Evolutionary conservation across 2,113 vertebrate species (phyloP), one percentile per base, ranked within the genome.

Genomic region (Silurus asotus): DNA sequence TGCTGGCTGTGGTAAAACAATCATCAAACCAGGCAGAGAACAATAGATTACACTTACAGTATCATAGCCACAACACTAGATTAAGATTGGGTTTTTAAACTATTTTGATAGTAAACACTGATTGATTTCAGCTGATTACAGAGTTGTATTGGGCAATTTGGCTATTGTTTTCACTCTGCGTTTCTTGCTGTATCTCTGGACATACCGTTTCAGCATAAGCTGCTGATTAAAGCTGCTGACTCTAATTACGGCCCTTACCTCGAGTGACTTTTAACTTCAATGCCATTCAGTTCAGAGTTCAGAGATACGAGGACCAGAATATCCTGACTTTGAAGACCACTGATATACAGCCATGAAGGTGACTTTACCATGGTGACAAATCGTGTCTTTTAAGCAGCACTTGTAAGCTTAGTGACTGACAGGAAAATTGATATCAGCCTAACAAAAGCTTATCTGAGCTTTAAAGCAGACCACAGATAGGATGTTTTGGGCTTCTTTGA

Each of bases 341-440:
- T 19, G 81, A 70, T 69, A 79, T 85, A 70, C 28, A 19, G 4
- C 11, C 1, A 59, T 48, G 81, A 70, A 78, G 79, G 70, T 83
- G 48, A 72, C 58, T 70, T 72, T 59, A 37, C n/a, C 65, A 55
- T 82, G 78, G 59, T 80, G 83, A 84, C 19, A 75, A 81, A 83
- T 72, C 37, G 3, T 37, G 59, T 74, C 86, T 81, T 83, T 83
- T 79, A 55, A 67, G 75, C 48, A 23, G 65, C 86, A 83, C 86
- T 87, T 81, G 81, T 85, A 83, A 67, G 80, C 83, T 87, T 87
- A 79, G 80, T 11, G 76, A 19, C 67, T 86, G 84, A 87, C 86
- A 87, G 56, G 81, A 86, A 88, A 86, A 89, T 81, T 64, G 78
- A 88, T 77, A 70, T 58, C 77, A 84, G 81, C 62, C 80, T 61